These are phyloP conservation scores for Prietella phreatophila DNA, from an alignment of 2,113 vertebrate genomes.

Conservation along the genomic window DNA sequence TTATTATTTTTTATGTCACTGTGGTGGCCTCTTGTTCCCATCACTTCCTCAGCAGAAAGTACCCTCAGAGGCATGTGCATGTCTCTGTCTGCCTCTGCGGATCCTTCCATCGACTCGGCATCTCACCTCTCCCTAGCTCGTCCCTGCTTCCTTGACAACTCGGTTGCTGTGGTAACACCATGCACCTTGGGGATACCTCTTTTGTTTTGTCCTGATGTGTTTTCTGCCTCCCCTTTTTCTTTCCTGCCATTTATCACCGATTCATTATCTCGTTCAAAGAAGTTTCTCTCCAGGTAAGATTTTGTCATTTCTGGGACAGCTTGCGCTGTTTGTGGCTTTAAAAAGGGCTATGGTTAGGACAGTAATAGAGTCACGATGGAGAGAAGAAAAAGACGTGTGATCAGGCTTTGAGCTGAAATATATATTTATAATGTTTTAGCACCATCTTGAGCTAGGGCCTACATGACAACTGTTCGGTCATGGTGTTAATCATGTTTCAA, in stretches of 20 bases:
- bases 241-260: slow-evolving; percentile 26
- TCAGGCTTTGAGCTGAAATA: background rate
- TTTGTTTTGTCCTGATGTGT: slow-evolving; percentile 64
- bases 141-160: slow-evolving; percentile 65
- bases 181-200: slow-evolving; percentile 69
- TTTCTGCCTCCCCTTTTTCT: slow-evolving; percentile 32
- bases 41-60: background rate
- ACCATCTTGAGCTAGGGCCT: slow-evolving; percentile 21
- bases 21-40: background rate
- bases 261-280: slow-evolving; percentile 22
- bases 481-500: slow-evolving; percentile 4
- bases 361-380: background rate
- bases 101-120: slow-evolving; percentile 2
- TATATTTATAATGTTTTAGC: slow-evolving; percentile 11
- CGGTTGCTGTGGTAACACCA: slow-evolving; percentile 76
- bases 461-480: background rate
- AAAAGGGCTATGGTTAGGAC: slow-evolving; percentile 6
- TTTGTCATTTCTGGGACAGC: slow-evolving; percentile 29
- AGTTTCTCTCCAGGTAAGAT: slow-evolving; percentile 25
- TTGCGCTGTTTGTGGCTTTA: background rate
- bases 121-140: slow-evolving; percentile 31
- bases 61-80: background rate
- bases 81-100: background rate
- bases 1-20: background rate
- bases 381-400: background rate